Percentiles rank a stretch among this genome's conserved stretches.
phyloP scores from a whole-genome alignment of 2,113 vertebrate genomes.

The Herpetotheres cachinnans region DNA sequence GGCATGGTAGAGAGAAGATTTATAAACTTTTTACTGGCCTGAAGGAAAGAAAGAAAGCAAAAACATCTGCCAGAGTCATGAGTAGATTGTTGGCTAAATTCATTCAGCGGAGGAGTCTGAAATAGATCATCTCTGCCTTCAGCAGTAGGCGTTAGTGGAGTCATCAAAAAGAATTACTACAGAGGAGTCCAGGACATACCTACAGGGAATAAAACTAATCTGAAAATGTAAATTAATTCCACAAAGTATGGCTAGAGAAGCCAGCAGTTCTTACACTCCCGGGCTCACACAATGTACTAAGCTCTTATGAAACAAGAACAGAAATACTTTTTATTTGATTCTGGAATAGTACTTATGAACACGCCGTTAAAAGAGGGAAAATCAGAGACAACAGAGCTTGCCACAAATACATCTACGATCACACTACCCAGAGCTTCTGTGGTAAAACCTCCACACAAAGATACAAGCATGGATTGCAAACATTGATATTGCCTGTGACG shows the following conservation, averaged over 20 bases:
- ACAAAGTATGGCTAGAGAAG: neutral
- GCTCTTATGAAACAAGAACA: neutral
- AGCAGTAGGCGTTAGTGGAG: slow-evolving; percentile 36
- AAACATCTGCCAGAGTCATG: slow-evolving; percentile 58
- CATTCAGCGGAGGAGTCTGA: slow-evolving; percentile 27
- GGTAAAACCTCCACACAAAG: neutral
- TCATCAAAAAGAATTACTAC: slow-evolving; percentile 38
- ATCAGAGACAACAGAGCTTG: neutral
- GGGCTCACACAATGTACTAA: neutral
- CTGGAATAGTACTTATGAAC: neutral
- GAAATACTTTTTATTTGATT: neutral
- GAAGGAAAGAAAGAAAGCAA: slow-evolving; percentile 12
- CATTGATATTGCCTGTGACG: neutral
- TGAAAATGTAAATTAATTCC: slow-evolving; percentile 30
- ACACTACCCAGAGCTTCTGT: neutral
- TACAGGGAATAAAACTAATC: slow-evolving; percentile 48
- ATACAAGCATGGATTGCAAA: neutral
- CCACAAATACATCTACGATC: neutral
- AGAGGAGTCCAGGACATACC: slow-evolving; percentile 46
- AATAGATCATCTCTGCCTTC: slow-evolving; percentile 38
- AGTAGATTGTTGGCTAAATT: slow-evolving; percentile 47
- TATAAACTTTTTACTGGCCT: slow-evolving; percentile 36
- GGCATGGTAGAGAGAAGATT: slow-evolving; percentile 31
- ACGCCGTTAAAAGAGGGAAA: neutral
- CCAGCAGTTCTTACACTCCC: neutral